A percentile compares a stretch with the other conserved stretches of the same genome.
These are phyloP conservation scores for Asteroscopus sphinx DNA, from an alignment of 2,888 invertebrate genomes.

Conservation along the genomic window DNA sequence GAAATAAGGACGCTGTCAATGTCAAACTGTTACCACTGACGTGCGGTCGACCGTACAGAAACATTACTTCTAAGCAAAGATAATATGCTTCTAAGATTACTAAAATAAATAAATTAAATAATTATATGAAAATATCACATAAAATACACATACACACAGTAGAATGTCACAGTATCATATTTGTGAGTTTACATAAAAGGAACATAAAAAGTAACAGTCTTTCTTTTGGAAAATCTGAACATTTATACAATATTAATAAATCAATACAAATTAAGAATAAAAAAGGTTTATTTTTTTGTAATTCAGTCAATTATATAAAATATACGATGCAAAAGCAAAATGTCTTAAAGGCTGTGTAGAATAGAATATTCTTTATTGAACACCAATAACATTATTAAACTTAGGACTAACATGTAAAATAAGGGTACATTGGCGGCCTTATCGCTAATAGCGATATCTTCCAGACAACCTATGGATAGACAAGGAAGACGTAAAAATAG, in stretches of 20 bases:
- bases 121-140: constrained; percentile 13
- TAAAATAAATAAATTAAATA: background rate
- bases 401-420: too few species aligned
- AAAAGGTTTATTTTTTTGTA: too few species aligned
- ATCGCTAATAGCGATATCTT: too few species aligned
- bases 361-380: too few species aligned
- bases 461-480: too few species aligned
- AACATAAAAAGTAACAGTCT: constrained; percentile 16
- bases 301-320: constrained; percentile 13
- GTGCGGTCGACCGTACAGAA: too few species aligned
- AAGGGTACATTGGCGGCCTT: too few species aligned
- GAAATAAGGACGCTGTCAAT: too few species aligned
- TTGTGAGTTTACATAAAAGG: constrained; percentile 2
- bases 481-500: too few species aligned
- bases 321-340: background rate
- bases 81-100: background rate
- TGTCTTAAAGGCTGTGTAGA: background rate
- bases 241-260: constrained; percentile 18
- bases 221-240: constrained; percentile 21
- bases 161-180: background rate
- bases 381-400: too few species aligned
- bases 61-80: too few species aligned
- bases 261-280: constrained; percentile 24
- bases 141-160: background rate
- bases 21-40: too few species aligned